Percentiles rank a stretch among this genome's conserved stretches.
Evolutionary conservation across 1,140 invertebrate species (phyloP).

Genomic region (Lucilia cuprina): DNA sequence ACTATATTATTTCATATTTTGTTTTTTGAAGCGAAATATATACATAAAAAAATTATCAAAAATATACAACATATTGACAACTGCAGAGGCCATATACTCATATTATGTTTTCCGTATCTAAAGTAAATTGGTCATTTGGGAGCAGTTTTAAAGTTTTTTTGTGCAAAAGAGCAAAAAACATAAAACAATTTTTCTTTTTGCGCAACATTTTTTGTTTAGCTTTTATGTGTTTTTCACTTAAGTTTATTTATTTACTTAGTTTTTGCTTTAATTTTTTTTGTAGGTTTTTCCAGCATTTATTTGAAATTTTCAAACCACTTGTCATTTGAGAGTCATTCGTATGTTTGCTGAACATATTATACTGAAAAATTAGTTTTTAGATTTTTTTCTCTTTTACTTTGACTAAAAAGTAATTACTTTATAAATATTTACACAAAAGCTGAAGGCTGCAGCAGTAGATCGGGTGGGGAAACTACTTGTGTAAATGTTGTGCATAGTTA

Average conservation of each 20-base stretch:
- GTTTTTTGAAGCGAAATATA: neutral
- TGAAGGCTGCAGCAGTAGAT: too few species aligned
- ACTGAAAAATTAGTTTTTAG: neutral
- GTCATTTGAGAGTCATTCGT: neutral
- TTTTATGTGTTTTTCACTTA: neutral
- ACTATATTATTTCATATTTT: neutral
- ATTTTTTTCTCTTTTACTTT: neutral
- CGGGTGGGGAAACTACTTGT: too few species aligned
- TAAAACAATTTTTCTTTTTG: constrained; percentile 11
- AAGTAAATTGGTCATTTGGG: constrained; percentile 10
- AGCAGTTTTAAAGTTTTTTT: constrained; percentile 9
- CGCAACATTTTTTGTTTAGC: neutral
- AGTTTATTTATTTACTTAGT: neutral
- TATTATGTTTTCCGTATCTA: neutral
- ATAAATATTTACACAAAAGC: neutral
- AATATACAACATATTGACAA: neutral
- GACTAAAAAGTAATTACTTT: neutral
- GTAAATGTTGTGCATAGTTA: too few species aligned
- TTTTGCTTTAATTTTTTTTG: neutral
- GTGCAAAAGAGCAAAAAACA: neutral
- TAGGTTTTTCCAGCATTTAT: neutral
- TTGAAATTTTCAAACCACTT: neutral
- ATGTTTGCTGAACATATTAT: neutral
- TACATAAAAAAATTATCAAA: neutral
- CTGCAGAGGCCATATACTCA: neutral